Evolutionary conservation across 2,797 vertebrate species (phyloP).

Genomic region (Acrossocheilus fasciatus): DNA sequence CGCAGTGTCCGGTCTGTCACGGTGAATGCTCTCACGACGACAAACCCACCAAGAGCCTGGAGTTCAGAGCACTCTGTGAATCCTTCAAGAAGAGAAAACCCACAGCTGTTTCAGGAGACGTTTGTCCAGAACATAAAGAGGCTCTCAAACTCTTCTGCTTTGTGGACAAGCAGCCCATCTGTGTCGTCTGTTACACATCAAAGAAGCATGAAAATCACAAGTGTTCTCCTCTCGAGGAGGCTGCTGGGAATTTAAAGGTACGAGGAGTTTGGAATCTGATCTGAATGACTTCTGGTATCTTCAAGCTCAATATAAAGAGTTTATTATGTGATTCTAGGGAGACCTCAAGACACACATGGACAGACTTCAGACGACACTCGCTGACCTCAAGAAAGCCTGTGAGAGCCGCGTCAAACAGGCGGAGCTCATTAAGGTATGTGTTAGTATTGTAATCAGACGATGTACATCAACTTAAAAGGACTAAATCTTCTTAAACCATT

Average conservation of each 20-base stretch:
- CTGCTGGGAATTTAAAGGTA: slow-evolving; percentile 52
- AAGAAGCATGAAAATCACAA: slow-evolving; percentile 77
- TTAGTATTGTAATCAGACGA: background rate
- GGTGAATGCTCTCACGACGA: slow-evolving; percentile 30
- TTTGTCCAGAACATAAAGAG: slow-evolving; percentile 70
- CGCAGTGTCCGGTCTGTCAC: slow-evolving; percentile 73
- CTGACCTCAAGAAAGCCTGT: background rate
- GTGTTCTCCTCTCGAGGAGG: slow-evolving; percentile 76
- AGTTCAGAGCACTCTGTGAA: slow-evolving; percentile 50
- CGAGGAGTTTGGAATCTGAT: background rate
- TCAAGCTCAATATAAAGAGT: background rate
- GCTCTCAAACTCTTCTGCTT: slow-evolving; percentile 78
- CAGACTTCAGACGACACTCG: background rate
- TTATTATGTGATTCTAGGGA: slow-evolving; percentile 17
- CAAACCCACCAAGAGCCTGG: slow-evolving; percentile 51
- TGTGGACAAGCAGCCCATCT: slow-evolving; percentile 74
- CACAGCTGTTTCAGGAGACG: slow-evolving; percentile 38
- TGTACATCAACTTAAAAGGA: no score
- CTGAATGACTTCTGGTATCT: background rate
- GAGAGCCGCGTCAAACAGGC: background rate
- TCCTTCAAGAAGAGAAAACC: slow-evolving; percentile 12
- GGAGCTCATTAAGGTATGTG: background rate
- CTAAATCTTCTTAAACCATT: background rate
- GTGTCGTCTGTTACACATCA: slow-evolving; percentile 79
- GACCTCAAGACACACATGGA: slow-evolving; percentile 1